Percentiles rank a stretch among this genome's conserved stretches.
Evolutionary conservation across 2,113 vertebrate genomes (phyloP).

Genomic region (Grammomys surdaster): DNA sequence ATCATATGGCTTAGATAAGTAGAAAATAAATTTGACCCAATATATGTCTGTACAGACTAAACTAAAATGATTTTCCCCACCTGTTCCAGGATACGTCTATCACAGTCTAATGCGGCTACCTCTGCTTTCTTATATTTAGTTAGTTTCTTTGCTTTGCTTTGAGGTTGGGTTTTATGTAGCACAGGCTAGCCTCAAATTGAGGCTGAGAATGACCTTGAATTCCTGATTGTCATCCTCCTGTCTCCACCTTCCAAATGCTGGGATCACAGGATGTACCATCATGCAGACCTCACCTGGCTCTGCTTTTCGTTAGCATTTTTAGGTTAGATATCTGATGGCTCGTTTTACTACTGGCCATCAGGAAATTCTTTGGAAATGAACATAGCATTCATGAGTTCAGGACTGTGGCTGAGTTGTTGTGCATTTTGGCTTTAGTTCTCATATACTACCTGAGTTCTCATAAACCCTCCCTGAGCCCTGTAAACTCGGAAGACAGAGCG

Average conservation of each 20-base stretch:
- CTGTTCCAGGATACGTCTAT: no score
- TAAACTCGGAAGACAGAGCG: neutral
- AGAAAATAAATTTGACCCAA: neutral
- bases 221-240: neutral
- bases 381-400: neutral
- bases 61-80: neutral
- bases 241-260: neutral
- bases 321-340: neutral
- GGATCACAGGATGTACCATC: neutral
- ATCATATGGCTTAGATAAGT: neutral
- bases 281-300: neutral
- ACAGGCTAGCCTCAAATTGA: neutral
- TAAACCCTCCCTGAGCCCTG: neutral
- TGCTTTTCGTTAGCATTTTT: constrained; percentile 24
- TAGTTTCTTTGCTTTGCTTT: neutral
- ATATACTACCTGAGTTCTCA: neutral
- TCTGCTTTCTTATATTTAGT: neutral
- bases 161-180: neutral
- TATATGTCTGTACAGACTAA: neutral
- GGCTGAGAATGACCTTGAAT: neutral
- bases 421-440: neutral
- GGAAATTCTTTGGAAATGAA: neutral
- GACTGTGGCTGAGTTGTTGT: neutral
- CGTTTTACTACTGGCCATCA: neutral
- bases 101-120: neutral